Evolutionary conservation across 2,113 vertebrate species (phyloP), one percentile per base, ranked within the genome.

Genomic region (Epinephelus cyanopodus): DNA sequence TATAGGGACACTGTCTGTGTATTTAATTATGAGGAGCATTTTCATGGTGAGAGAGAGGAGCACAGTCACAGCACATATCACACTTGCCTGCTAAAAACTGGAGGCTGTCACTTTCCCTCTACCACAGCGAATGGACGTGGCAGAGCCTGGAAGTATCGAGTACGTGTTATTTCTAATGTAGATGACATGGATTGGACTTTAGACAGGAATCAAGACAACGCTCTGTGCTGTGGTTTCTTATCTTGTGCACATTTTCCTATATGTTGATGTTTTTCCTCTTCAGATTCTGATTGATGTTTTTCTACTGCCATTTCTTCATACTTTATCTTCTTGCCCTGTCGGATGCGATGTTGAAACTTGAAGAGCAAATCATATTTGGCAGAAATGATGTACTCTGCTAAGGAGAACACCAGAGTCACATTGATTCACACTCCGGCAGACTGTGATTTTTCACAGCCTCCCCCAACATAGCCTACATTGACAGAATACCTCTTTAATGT

Each of bases 401-500:
- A 82, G 74, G 76, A 84, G 80, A 91, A 85, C 54, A 69, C 81
- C 48, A 62, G 73, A 91, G 81, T 86, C 76, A 67, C 82, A 82
- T 72, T 86, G 75, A 81, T 85, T 90, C 84, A 84, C 91, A 88
- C 71, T 60, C 64, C 3, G 45, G 53, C 84, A 90, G 82, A 84
- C 84, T 89, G 84, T 53, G 86, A 91, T 91, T 84, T 83, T 88
- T 93, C 87, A 85, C 77, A 85, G 83, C 81, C 79, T 89, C 85
- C 82, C 76, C 82, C 85, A 72, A 37, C 71, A 56, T 53, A 84
- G 84, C 72, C 79, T 77, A 62, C 85, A 84, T 81, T 71, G 85
- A 90, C 81, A 85, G 70, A 90, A 89, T 89, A 79, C 76, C 74
- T 89, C 87, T 92, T 91, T 90, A 89, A 90, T 90, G 84, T 90